Conservation (phyloP, 2,888 invertebrate species). For the Parnassius apollo region DNA sequence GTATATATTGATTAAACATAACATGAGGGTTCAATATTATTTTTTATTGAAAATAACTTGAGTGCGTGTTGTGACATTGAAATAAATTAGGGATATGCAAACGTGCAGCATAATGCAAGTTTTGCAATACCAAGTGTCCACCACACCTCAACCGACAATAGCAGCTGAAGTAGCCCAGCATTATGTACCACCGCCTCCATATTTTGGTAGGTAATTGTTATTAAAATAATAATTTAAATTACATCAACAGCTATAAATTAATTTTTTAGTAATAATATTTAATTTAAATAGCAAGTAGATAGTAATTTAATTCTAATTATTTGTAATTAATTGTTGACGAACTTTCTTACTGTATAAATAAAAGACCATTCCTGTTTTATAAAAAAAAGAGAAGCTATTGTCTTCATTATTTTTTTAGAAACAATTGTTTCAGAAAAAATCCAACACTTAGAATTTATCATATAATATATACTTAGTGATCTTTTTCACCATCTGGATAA, state of each 20-base stretch:
- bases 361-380: too few relatives aligned
- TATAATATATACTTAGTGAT: too few relatives aligned
- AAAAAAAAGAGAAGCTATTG: too few relatives aligned
- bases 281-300: too few relatives aligned
- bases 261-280: too few relatives aligned
- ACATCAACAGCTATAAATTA: background rate
- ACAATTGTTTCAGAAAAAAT: too few relatives aligned
- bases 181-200: constrained; percentile 74
- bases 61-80: constrained; percentile 5
- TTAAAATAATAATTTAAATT: constrained; percentile 17
- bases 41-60: background rate
- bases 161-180: constrained; percentile 69
- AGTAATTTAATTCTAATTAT: too few relatives aligned
- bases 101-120: constrained; percentile 84
- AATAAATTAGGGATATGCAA: constrained; percentile 66
- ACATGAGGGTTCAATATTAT: constrained; percentile 8
- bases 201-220: constrained; percentile 70
- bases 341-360: too few relatives aligned
- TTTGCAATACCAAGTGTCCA: constrained; percentile 82
- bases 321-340: too few relatives aligned
- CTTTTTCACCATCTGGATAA: too few relatives aligned
- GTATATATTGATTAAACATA: constrained; percentile 11
- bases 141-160: constrained; percentile 69
- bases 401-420: too few relatives aligned
- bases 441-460: too few relatives aligned